phyloP scores from a whole-genome alignment of 2,888 invertebrate genomes.

The Chrysina gloriosa region DNA sequence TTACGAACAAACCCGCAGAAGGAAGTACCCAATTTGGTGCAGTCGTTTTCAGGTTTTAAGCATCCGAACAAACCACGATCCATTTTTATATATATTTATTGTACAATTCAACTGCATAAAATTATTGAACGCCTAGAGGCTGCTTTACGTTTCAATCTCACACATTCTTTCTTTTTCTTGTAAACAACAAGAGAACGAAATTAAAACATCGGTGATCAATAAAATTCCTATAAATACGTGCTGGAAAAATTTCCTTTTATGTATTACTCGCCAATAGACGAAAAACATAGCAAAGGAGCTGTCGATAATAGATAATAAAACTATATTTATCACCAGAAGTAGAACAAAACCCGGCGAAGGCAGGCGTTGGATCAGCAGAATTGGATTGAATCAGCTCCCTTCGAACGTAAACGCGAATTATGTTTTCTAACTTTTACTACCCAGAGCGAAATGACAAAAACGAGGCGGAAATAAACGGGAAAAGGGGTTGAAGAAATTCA shows the following conservation, averaged over 20 bases:
- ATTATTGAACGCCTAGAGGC: no score
- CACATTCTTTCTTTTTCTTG: not conserved
- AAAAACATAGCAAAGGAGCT: not conserved
- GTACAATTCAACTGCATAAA: no score
- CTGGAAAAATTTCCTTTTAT: not conserved
- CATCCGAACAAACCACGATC: no score
- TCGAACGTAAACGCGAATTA: not conserved
- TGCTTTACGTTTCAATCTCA: no score
- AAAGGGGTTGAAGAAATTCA: not conserved
- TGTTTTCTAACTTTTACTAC: not conserved
- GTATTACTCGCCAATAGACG: not conserved
- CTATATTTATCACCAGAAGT: slow-evolving; percentile 6
- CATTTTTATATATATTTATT: no score
- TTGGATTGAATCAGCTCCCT: not conserved
- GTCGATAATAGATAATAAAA: slow-evolving; percentile 13
- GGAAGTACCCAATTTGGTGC: no score
- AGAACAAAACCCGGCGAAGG: not conserved
- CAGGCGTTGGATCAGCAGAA: slow-evolving; percentile 3
- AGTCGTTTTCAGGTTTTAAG: no score
- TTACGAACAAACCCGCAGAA: no score
- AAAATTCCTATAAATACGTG: not conserved
- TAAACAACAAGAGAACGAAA: not conserved
- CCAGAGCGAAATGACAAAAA: no score
- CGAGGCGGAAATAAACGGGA: not conserved
- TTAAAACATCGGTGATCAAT: not conserved